phyloP scores from a whole-genome alignment of 2,113 vertebrate species.

The Empidonax alnorum region DNA sequence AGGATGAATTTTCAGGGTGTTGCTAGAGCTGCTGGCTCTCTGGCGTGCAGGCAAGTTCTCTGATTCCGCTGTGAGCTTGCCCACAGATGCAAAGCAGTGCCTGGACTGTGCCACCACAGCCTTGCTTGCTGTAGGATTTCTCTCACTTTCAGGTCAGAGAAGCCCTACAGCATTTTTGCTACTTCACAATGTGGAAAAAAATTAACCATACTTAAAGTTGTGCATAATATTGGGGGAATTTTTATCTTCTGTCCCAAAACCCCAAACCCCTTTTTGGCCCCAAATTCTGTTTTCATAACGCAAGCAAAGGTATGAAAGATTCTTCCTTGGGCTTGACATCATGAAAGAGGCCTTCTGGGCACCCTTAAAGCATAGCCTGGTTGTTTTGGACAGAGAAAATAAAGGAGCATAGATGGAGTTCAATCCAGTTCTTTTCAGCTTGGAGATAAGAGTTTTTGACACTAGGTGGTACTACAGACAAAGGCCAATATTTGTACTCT shows the following conservation, averaged over 20 bases:
- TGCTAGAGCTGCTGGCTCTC: background rate
- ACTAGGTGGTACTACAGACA: conserved; percentile 70
- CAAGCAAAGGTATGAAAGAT: background rate
- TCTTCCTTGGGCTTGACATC: background rate
- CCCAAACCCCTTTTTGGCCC: background rate
- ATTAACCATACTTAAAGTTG: background rate
- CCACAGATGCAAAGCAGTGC: background rate
- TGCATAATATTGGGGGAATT: background rate
- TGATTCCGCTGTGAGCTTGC: background rate
- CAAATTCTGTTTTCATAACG: background rate
- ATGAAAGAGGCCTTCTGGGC: background rate
- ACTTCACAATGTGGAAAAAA: background rate
- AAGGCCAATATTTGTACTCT: conserved; percentile 43
- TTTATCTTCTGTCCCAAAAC: background rate
- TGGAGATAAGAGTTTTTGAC: conserved; percentile 34
- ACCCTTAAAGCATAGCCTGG: background rate
- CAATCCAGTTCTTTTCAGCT: background rate
- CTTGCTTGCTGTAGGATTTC: background rate
- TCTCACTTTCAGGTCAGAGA: background rate
- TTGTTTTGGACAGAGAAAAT: background rate
- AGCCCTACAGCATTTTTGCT: background rate
- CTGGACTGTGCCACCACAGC: background rate
- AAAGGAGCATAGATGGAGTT: background rate
- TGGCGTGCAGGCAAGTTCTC: background rate
- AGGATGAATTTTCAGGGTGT: background rate